phyloP scores from a whole-genome alignment of 2,888 invertebrate species.

The Timandra comae region DNA sequence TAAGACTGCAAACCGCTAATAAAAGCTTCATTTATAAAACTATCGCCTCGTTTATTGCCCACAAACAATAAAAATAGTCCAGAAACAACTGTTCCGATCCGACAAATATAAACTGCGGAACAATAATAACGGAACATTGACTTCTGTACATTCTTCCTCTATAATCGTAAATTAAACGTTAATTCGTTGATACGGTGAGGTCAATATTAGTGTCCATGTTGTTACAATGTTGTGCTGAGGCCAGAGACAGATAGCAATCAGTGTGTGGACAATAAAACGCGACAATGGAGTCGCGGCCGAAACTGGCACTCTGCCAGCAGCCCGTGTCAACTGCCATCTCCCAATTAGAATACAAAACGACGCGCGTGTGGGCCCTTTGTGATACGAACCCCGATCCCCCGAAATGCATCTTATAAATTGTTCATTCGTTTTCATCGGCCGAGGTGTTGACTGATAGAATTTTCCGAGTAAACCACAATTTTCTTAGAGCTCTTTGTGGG shows the following conservation, averaged over 20 bases:
- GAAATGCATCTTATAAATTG: constrained; percentile 13
- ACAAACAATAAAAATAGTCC: too few species aligned
- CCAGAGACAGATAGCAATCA: constrained; percentile 30
- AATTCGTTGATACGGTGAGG: too few species aligned
- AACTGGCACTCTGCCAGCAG: constrained; percentile 7
- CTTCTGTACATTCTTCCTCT: too few species aligned
- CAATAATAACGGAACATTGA: too few species aligned
- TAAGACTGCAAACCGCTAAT: too few species aligned
- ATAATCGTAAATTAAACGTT: too few species aligned
- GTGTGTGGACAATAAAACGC: constrained; percentile 15
- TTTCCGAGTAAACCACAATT: too few species aligned
- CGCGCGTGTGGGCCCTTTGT: constrained; percentile 31
- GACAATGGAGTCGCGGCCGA: constrained; percentile 28
- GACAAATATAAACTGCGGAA: too few species aligned
- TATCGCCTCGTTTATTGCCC: too few species aligned
- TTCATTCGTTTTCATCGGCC: constrained; percentile 10
- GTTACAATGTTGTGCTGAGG: constrained; percentile 7
- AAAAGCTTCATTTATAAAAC: too few species aligned
- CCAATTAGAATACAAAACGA: constrained; percentile 6
- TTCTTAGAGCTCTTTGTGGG: constrained; percentile 10
- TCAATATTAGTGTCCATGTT: too few species aligned
- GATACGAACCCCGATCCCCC: constrained; percentile 14
- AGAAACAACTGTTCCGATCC: too few species aligned
- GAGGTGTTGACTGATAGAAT: constrained; percentile 21
- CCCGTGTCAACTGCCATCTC: constrained; percentile 7